A percentile compares a stretch with the other conserved stretches of the same genome.
Conservation (phyloP, 1,140 invertebrate species). For the Dendrolimus punctatus region DNA sequence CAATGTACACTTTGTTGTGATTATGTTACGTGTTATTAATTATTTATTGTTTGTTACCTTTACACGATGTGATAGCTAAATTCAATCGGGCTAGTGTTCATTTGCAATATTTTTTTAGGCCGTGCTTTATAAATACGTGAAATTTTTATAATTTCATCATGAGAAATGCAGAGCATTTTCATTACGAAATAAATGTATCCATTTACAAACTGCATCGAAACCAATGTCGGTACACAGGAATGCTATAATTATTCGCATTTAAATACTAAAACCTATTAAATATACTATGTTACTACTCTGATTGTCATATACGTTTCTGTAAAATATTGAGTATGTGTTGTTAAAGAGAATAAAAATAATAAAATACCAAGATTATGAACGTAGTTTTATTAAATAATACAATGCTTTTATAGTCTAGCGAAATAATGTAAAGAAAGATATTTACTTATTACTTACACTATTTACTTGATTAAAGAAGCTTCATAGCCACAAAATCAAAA, state of each 20-base stretch:
- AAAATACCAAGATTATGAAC: constrained; percentile 53
- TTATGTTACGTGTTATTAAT: constrained; percentile 62
- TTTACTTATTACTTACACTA: too few relatives aligned
- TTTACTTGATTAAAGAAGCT: too few relatives aligned
- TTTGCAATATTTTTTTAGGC: constrained; percentile 55
- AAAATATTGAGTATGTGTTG: constrained; percentile 74
- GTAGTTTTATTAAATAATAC: constrained; percentile 17
- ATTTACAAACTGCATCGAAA: constrained; percentile 2
- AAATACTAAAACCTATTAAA: constrained; percentile 61
- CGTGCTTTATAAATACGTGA: constrained; percentile 36
- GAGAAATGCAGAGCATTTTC: neutral
- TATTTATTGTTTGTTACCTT: constrained; percentile 66
- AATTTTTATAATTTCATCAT: constrained; percentile 43
- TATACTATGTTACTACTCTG: constrained; percentile 65
- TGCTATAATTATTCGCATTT: constrained; percentile 59
- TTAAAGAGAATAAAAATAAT: constrained; percentile 73
- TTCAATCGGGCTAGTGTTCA: constrained; percentile 50
- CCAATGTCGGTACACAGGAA: constrained; percentile 29
- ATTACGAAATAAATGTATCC: neutral
- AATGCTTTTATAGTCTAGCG: neutral
- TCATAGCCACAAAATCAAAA: too few relatives aligned
- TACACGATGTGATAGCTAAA: constrained; percentile 64
- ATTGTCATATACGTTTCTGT: constrained; percentile 74
- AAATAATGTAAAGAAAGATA: too few relatives aligned
- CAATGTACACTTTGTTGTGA: constrained; percentile 69